Evolutionary conservation across 2,888 invertebrate genomes (phyloP), one percentile per base, ranked within the genome.

Genomic region (Galeopsomyia nigrocyanea): DNA sequence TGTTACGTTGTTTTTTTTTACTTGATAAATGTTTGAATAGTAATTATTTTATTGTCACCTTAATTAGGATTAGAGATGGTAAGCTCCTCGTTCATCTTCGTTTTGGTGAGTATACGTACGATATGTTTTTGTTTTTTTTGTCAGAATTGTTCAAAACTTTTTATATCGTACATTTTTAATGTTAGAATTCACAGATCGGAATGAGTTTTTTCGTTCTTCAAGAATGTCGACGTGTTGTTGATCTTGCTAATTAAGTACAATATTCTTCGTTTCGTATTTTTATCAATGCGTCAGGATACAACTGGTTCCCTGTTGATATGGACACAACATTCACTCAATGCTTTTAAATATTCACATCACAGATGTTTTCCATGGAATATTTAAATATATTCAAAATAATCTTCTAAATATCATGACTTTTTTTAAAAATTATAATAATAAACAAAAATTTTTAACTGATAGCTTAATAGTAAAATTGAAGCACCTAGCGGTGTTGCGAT

Each of bases 341-440:
- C 13, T 39, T 31, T 3, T 31, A 5, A 31, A 31, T 31, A 31
- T 31, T 31, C 31, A 31, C 3, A 31, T n/a, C n/a, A n/a, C 31
- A 31, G 7, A 31, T n/a, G n/a, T n/a, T n/a, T n/a, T n/a, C n/a
- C 31, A 31, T 5, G 31, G 3, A 31, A 31, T 31, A 31, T 50
- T 19, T 39, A 10, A n/a, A 53, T 53, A 1, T 31, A 39, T 53
- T 53, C 2, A n/a, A 26, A 55, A 56, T 50, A 56, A 70, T 56
- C n/a, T 21, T 55, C 19, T 57, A 56, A 56, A 71, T 72, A 63
- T 31, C 71, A 72, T 72, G 67, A 67, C 67, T 63, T 66, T 19
- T 55, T 56, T 50, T 57, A 69, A 63, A 69, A 39, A 57, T 57
- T 22, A 13, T 46, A 10, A 51, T 17, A 13, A 16, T 19, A 14